Conservation (phyloP, 2,113 vertebrate genomes). For the Hippocampus abdominalis region DNA sequence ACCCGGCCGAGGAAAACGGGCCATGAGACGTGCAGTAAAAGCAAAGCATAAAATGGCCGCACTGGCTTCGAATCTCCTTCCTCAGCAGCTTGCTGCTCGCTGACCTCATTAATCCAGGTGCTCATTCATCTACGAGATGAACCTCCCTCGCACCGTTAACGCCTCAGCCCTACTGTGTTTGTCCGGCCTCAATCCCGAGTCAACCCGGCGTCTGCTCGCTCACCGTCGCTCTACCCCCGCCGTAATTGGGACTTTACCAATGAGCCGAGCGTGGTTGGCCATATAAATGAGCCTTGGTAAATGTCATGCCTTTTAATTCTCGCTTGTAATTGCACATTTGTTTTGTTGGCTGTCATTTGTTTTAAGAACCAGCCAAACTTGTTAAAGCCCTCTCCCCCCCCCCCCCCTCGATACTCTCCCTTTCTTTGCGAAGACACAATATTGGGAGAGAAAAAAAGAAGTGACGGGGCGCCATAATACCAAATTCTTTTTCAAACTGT, state of each 20-base stretch:
- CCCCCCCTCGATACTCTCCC: background rate
- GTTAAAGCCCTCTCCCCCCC: conserved; percentile 14
- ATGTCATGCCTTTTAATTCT: conserved; percentile 65
- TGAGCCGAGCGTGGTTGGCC: conserved; percentile 45
- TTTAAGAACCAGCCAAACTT: conserved; percentile 50
- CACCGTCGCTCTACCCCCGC: conserved; percentile 27
- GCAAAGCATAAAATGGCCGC: conserved; percentile 58
- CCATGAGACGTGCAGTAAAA: conserved; percentile 52
- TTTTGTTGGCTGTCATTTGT: conserved; percentile 58
- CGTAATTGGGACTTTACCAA: conserved; percentile 45
- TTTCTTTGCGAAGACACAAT: conserved; percentile 14
- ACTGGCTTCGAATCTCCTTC: conserved; percentile 61
- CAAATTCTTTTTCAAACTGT: conserved; percentile 38
- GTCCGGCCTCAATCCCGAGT: conserved; percentile 13
- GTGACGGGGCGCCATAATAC: conserved; percentile 36
- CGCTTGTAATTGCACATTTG: conserved; percentile 56
- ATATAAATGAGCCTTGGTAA: conserved; percentile 64
- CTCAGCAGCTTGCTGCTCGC: conserved; percentile 60
- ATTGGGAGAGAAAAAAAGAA: conserved; percentile 4
- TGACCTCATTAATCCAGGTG: conserved; percentile 71
- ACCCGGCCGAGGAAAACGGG: conserved; percentile 50
- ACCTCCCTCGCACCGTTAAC: conserved; percentile 53
- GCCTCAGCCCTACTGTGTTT: conserved; percentile 41
- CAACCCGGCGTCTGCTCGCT: conserved; percentile 18
- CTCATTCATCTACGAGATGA: conserved; percentile 65